These are phyloP conservation scores for Sericinus montela DNA, from an alignment of 2,888 invertebrate genomes.

Conservation along the genomic window DNA sequence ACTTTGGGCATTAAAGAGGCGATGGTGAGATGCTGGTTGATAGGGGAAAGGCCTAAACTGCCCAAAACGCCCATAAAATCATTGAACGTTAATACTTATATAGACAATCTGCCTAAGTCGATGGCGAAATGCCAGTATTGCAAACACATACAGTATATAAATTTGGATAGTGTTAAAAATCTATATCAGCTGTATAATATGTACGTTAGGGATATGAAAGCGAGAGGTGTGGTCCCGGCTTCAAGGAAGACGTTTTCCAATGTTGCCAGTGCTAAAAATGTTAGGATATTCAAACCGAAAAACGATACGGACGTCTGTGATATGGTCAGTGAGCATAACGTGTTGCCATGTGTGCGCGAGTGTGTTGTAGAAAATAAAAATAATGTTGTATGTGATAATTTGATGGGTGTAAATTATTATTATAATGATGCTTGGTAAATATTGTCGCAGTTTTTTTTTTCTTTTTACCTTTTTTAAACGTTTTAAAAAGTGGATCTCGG, in stretches of 20 bases:
- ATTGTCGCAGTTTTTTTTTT: too few species aligned
- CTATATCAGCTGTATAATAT: conserved; percentile 45
- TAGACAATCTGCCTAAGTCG: conserved; percentile 45
- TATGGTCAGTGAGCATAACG: conserved; percentile 42
- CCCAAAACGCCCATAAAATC: conserved; percentile 42
- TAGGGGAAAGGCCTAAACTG: conserved; percentile 29
- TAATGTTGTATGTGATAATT: conserved; percentile 13
- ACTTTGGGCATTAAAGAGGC: conserved; percentile 58
- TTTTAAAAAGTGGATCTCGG: too few species aligned
- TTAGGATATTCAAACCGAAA: conserved; percentile 53
- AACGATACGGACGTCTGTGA: conserved; percentile 48
- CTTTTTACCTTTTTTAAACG: too few species aligned
- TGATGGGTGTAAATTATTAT: conserved; percentile 15
- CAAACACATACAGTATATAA: conserved; percentile 36
- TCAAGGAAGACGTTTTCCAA: conserved; percentile 56
- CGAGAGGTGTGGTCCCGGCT: conserved; percentile 32
- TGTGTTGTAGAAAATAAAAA: conserved; percentile 6
- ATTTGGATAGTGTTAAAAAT: conserved; percentile 44
- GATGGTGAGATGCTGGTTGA: conserved; percentile 50
- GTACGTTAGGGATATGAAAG: conserved; percentile 42
- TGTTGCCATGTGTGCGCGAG: conserved; percentile 20
- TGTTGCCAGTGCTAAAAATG: conserved; percentile 39
- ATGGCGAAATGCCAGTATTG: conserved; percentile 45
- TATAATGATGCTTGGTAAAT: conserved; percentile 24
- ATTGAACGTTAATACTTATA: conserved; percentile 40